Evolutionary conservation across 2,113 vertebrate genomes (phyloP).

Genomic region (Hyperopisus bebe): DNA sequence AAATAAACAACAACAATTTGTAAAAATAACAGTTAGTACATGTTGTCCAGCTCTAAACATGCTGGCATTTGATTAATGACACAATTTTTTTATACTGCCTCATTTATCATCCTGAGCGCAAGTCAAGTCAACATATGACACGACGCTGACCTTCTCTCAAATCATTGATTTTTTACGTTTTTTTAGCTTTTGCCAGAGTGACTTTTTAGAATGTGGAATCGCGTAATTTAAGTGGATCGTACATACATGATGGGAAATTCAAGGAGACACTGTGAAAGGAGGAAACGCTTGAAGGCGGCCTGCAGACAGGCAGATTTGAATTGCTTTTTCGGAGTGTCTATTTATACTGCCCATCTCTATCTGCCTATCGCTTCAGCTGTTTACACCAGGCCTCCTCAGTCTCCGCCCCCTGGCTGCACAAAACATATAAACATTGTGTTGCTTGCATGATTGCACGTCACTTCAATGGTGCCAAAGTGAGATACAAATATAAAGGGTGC

Average conservation of each 20-base stretch:
- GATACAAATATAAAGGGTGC: neutral
- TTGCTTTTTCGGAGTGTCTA: neutral
- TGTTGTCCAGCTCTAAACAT: neutral
- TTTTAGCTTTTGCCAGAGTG: neutral
- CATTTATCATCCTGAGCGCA: slow-evolving; percentile 16
- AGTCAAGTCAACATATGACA: neutral
- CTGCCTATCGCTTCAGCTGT: neutral
- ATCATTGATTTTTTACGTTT: neutral
- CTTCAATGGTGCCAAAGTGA: neutral
- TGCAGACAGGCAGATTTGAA: neutral
- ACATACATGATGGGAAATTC: neutral
- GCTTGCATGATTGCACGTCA: neutral
- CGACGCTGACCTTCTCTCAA: neutral
- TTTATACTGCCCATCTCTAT: neutral
- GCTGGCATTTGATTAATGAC: slow-evolving; percentile 11
- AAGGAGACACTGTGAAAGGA: neutral
- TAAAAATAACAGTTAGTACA: neutral
- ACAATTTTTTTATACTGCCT: neutral
- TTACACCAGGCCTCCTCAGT: neutral
- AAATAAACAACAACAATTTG: neutral
- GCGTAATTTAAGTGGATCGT: neutral
- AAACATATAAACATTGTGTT: neutral
- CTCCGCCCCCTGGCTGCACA: neutral
- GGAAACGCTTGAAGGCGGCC: neutral
- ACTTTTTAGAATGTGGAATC: neutral